These are phyloP conservation scores for Copidosoma floridanum DNA, from an alignment of 1,140 invertebrate species.

Conservation along the genomic window DNA sequence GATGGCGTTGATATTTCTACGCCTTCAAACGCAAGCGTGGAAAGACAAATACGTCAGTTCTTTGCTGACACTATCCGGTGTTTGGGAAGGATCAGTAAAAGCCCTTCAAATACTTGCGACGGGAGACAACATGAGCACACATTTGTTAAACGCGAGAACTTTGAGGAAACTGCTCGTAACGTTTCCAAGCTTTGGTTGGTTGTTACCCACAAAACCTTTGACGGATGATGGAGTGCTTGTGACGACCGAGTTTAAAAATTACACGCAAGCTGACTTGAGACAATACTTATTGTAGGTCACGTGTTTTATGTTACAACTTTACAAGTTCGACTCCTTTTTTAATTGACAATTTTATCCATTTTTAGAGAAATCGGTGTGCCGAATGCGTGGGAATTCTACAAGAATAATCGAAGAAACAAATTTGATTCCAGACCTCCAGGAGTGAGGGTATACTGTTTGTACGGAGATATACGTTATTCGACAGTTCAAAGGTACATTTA, in stretches of 20 bases:
- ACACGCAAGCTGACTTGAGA: slow-evolving; percentile 78
- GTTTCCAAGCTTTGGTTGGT: slow-evolving; percentile 87
- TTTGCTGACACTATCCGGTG: slow-evolving; percentile 81
- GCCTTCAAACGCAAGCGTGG: slow-evolving; percentile 77
- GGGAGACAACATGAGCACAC: slow-evolving; percentile 86
- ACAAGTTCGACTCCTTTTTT: background rate
- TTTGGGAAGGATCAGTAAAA: slow-evolving; percentile 92
- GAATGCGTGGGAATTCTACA: slow-evolving; percentile 84
- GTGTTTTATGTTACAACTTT: background rate
- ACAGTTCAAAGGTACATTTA: background rate
- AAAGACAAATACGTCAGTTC: slow-evolving; percentile 86
- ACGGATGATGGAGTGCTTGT: slow-evolving; percentile 85
- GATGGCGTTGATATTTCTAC: slow-evolving; percentile 83
- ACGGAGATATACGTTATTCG: slow-evolving; percentile 59
- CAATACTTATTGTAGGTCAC: slow-evolving; percentile 75
- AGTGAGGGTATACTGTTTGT: slow-evolving; percentile 86
- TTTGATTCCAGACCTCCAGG: slow-evolving; percentile 74
- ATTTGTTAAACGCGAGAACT: slow-evolving; percentile 73
- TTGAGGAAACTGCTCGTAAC: slow-evolving; percentile 86
- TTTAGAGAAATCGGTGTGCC: slow-evolving; percentile 74
- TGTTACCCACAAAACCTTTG: slow-evolving; percentile 82
- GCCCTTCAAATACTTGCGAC: slow-evolving; percentile 90
- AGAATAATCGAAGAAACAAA: slow-evolving; percentile 76
- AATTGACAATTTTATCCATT: slow-evolving; percentile 27
- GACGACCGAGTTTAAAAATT: slow-evolving; percentile 75